Conservation (phyloP, 1,140 invertebrate genomes). For the Lepidostoma basale region DNA sequence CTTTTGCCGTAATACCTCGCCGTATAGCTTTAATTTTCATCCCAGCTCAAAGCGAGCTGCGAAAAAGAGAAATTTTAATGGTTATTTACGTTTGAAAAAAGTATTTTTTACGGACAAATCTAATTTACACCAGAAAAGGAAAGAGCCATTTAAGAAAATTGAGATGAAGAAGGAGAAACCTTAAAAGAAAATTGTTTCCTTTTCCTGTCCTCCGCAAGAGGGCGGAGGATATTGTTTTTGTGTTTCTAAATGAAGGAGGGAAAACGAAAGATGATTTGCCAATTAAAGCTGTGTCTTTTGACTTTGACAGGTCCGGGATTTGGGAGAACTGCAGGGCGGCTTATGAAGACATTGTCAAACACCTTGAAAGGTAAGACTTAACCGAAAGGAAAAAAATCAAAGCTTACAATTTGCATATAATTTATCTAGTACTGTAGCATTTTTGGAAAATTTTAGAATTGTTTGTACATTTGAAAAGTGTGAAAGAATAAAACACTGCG, state of each 20-base stretch:
- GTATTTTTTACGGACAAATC: slow-evolving; percentile 46
- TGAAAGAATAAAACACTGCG: too few species aligned
- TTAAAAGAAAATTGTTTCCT: slow-evolving; percentile 26
- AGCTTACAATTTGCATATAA: too few species aligned
- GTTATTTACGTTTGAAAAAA: slow-evolving; percentile 47
- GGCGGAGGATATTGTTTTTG: slow-evolving; percentile 19
- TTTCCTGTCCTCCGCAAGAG: slow-evolving; percentile 15
- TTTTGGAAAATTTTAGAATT: too few species aligned
- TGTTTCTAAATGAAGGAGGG: slow-evolving; percentile 19
- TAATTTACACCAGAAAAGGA: slow-evolving; percentile 47
- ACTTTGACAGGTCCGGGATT: slow-evolving; percentile 79
- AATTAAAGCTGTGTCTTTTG: slow-evolving; percentile 47
- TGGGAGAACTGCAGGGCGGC: slow-evolving; percentile 93
- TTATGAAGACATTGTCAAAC: slow-evolving; percentile 92
- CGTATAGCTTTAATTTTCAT: slow-evolving; percentile 45
- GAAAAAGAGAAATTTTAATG: slow-evolving; percentile 44
- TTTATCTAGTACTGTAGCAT: too few species aligned
- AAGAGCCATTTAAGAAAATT: slow-evolving; percentile 45
- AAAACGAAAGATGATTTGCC: slow-evolving; percentile 43
- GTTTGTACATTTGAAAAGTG: too few species aligned
- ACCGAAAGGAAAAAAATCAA: slow-evolving; percentile 27
- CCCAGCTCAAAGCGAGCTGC: slow-evolving; percentile 35
- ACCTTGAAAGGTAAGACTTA: slow-evolving; percentile 81
- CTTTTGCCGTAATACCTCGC: slow-evolving; percentile 19
- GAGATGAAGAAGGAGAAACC: slow-evolving; percentile 44